Evolutionary conservation across 64 coral and sea anemone species (phyloP).

Genomic region (Catalaphyllia jardinei): DNA sequence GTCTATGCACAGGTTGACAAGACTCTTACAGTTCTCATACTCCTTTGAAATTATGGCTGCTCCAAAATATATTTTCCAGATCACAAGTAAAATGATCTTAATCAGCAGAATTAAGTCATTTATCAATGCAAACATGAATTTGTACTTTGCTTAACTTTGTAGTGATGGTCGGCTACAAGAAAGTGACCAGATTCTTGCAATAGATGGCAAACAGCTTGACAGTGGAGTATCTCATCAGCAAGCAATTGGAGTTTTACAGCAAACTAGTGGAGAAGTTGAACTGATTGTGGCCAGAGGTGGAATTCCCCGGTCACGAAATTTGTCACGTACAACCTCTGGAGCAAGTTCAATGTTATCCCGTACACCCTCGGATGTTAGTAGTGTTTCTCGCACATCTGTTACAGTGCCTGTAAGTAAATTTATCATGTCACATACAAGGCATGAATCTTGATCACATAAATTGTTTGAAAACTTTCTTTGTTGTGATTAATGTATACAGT

Average conservation of each 20-base stretch:
- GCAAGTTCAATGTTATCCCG: conserved; percentile 84
- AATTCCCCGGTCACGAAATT: conserved; percentile 73
- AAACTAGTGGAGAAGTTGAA: conserved; percentile 89
- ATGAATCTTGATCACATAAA: no score
- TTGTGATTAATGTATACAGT: no score
- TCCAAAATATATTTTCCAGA: no score
- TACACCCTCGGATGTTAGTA: conserved; percentile 89
- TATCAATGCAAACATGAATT: neutral
- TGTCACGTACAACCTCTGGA: conserved; percentile 87
- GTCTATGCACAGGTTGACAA: no score
- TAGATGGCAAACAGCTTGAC: conserved; percentile 84
- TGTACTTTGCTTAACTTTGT: neutral
- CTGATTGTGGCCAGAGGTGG: conserved; percentile 93
- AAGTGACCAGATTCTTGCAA: conserved; percentile 97
- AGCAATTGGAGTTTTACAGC: conserved; percentile 95
- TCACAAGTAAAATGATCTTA: no score
- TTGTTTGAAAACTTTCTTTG: no score
- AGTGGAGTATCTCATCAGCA: conserved; percentile 95
- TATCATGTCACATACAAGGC: no score
- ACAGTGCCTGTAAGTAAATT: conserved; percentile 68
- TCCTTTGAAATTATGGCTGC: no score
- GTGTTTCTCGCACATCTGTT: conserved; percentile 69
- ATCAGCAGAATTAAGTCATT: no score
- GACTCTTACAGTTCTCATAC: no score
- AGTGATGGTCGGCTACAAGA: conserved; percentile 94